Evolutionary conservation across 2,113 vertebrate genomes (phyloP), one percentile per base, ranked within the genome.

Genomic region (Pungitius pungitius): DNA sequence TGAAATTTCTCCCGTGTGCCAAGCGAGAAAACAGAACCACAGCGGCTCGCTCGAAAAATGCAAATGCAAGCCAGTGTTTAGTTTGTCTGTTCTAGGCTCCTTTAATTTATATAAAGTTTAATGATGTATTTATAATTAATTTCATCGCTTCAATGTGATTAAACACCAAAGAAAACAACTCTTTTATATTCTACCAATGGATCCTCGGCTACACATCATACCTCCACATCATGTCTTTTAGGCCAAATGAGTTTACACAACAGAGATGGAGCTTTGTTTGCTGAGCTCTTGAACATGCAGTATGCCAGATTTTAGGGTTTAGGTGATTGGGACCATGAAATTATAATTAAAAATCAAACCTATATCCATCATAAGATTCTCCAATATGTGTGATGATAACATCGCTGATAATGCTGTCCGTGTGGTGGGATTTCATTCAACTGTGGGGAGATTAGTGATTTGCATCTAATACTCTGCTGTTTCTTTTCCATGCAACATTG

Each of bases 381-480:
- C 59, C 60, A 56, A 82, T 87, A 52, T 72, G 85, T 72, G 85
- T 58, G 89, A 84, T 49, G 88, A 91, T 91, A 90, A 78, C 84
- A 90, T 89, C 87, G 83, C 88, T 92, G 88, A 91, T 89, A 90
- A 90, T 85, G 74, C 81, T 78, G 83, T 83, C 87, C 87, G 88
- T 91, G 83, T 78, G 56, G 81, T 77, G 88, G 77, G 86, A 88
- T 92, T 93, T 89, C 89, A 84, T 85, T 90, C 88, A 87, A 85
- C 89, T 86, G 83, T 69, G 73, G 74, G 80, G 85, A 91, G 89
- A 91, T 91, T 90, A 92, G 88, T 87, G 91, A 93, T 90, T 90
- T 91, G 87, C 89, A 88, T 88, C 93, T 91, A 90, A 91, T 89
- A 90, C 88, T 87, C 80, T 65, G 83, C 82, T 87, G 80, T 88